Conservation (phyloP, 2,113 vertebrate genomes). For the Sceloporus tristichus region DNA sequence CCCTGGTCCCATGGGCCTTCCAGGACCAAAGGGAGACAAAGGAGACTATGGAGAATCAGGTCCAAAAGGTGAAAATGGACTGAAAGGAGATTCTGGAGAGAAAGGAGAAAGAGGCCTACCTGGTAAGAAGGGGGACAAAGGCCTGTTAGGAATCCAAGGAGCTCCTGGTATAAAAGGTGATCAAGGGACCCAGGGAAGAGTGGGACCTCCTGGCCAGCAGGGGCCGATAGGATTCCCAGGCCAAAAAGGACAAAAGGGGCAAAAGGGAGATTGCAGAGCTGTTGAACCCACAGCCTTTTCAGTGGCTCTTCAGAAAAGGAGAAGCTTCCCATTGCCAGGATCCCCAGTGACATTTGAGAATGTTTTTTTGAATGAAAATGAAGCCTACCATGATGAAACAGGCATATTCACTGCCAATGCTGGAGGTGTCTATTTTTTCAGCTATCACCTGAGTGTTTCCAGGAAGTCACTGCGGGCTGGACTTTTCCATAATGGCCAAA, state of each 20-base stretch:
- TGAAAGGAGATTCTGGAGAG: conserved; percentile 16
- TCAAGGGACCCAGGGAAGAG: conserved; percentile 29
- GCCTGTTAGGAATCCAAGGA: conserved; percentile 3
- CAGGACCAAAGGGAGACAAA: conserved; percentile 15
- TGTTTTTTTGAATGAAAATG: conserved; percentile 54
- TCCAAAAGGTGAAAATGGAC: conserved; percentile 13
- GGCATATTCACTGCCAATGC: conserved; percentile 46
- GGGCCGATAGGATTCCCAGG: conserved; percentile 19
- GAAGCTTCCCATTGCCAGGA: conserved; percentile 26
- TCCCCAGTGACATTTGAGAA: conserved; percentile 51
- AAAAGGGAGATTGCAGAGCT: conserved; percentile 1
- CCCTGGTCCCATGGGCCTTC: background rate
- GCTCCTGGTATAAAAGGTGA: conserved; percentile 39
- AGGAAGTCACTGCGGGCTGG: conserved; percentile 20
- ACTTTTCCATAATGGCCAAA: conserved; percentile 48
- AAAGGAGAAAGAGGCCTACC: background rate
- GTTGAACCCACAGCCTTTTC: conserved; percentile 45
- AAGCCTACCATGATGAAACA: conserved; percentile 34
- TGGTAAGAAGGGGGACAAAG: conserved; percentile 18
- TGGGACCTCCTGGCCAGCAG: conserved; percentile 19
- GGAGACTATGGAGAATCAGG: conserved; percentile 14
- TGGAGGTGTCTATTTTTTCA: conserved; percentile 51
- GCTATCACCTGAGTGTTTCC: conserved; percentile 43
- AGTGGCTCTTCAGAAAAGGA: conserved; percentile 24
- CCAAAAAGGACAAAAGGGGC: conserved; percentile 42